Conservation (phyloP, 2,888 invertebrate species). For the Fabriciana adippe region DNA sequence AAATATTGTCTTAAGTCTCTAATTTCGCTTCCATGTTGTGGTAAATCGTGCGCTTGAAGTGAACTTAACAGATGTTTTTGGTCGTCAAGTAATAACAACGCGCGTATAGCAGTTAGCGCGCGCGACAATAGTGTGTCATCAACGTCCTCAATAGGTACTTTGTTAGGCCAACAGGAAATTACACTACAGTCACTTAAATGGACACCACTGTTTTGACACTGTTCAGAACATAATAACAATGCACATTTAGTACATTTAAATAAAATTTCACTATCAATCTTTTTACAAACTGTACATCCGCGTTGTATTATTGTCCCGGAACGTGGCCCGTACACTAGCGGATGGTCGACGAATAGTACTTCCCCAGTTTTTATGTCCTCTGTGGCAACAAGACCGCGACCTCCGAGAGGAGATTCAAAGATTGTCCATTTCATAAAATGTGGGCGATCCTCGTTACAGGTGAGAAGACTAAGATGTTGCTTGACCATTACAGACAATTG, state of each 20-base stretch:
- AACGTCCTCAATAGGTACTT: constrained; percentile 66
- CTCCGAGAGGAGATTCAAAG: constrained; percentile 83
- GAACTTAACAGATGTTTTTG: constrained; percentile 76
- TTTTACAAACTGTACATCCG: constrained; percentile 86
- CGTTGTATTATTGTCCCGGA: constrained; percentile 77
- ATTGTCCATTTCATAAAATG: constrained; percentile 82
- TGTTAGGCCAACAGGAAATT: constrained; percentile 82
- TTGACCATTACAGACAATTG: constrained; percentile 75
- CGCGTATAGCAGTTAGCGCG: constrained; percentile 67
- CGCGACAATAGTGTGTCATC: constrained; percentile 64
- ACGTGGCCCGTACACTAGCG: constrained; percentile 87
- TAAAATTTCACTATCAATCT: constrained; percentile 63
- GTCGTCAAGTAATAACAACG: constrained; percentile 65
- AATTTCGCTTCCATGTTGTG: constrained; percentile 83
- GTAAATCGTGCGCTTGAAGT: constrained; percentile 78
- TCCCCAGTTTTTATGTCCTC: constrained; percentile 86
- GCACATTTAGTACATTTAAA: constrained; percentile 85
- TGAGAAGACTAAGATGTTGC: constrained; percentile 68
- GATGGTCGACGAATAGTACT: constrained; percentile 86
- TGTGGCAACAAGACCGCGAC: constrained; percentile 87
- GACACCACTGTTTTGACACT: constrained; percentile 81
- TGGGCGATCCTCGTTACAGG: constrained; percentile 51
- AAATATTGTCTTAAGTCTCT: constrained; percentile 75
- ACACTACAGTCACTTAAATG: constrained; percentile 86
- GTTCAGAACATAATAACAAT: constrained; percentile 85